phyloP scores from a whole-genome alignment of 1,140 invertebrate species.

The Drusus annulatus region DNA sequence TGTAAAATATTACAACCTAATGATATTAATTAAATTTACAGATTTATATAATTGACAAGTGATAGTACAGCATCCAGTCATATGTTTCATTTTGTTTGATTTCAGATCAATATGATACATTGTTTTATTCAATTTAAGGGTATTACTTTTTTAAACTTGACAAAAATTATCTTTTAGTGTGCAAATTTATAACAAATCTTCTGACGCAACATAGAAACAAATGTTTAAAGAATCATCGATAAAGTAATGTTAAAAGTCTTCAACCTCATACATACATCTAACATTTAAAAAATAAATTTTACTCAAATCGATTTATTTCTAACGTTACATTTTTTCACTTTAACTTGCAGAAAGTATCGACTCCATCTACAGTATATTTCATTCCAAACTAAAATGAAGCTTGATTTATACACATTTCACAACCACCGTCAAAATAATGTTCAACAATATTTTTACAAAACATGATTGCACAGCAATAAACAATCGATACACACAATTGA shows the following conservation, averaged over 20 bases:
- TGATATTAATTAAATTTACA: not conserved
- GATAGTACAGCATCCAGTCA: not conserved
- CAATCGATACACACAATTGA: not conserved
- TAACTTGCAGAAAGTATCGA: too few relatives aligned
- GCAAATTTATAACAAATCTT: too few relatives aligned
- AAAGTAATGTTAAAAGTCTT: too few relatives aligned
- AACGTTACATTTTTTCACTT: not conserved
- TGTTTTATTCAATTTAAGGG: too few relatives aligned
- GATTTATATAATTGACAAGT: slow-evolving; percentile 24
- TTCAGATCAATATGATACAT: too few relatives aligned
- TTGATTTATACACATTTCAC: slow-evolving; percentile 17
- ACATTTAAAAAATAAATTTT: not conserved
- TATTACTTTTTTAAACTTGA: too few relatives aligned
- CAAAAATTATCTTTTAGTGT: too few relatives aligned
- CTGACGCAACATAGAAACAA: too few relatives aligned
- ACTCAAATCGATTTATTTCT: not conserved
- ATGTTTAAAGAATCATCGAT: too few relatives aligned
- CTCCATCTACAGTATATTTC: too few relatives aligned
- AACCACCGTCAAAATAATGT: slow-evolving; percentile 28
- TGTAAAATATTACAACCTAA: too few relatives aligned
- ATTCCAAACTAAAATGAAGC: too few relatives aligned
- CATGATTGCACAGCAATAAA: not conserved
- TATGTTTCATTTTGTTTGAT: not conserved
- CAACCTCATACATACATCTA: not conserved
- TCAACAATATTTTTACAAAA: slow-evolving; percentile 29